Percentiles rank a stretch among this genome's conserved stretches.
phyloP scores from a whole-genome alignment of 2,113 vertebrate genomes.

The Pheucticus melanocephalus region DNA sequence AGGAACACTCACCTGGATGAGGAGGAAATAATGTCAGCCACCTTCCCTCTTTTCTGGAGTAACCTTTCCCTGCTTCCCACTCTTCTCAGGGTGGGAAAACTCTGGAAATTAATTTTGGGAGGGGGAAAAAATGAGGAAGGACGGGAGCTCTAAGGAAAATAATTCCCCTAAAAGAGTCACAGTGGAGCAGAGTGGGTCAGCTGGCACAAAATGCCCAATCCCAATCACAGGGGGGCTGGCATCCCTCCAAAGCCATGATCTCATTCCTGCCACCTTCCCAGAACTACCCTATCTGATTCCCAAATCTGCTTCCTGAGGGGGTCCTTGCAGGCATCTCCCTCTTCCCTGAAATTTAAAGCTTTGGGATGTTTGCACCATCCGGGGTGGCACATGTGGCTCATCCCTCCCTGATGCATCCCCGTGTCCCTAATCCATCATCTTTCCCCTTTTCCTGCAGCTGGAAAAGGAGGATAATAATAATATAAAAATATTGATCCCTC shows the following conservation, averaged over 20 bases:
- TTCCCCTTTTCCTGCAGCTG: neutral
- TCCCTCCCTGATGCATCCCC: rapidly evolving
- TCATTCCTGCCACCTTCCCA: neutral
- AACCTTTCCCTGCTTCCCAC: neutral
- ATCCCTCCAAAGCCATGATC: neutral
- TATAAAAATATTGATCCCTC: rapidly evolving
- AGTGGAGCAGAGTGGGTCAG: neutral
- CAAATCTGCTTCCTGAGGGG: neutral
- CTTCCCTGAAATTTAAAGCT: neutral
- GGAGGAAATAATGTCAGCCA: neutral
- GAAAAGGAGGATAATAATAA: neutral
- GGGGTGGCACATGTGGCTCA: rapidly evolving
- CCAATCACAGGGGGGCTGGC: neutral
- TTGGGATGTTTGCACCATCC: neutral
- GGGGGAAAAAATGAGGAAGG: rapidly evolving
- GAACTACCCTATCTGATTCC: neutral
- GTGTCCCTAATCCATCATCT: neutral
- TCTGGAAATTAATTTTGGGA: neutral
- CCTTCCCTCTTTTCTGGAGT: neutral
- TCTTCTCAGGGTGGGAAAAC: neutral
- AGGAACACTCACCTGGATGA: neutral
- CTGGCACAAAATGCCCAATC: neutral
- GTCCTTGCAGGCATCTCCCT: neutral
- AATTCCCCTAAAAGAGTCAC: neutral
- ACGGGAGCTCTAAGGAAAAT: neutral